These are phyloP conservation scores for Neoseiulus cucumeris DNA, from an alignment of 1,140 invertebrate genomes.

Conservation along the genomic window DNA sequence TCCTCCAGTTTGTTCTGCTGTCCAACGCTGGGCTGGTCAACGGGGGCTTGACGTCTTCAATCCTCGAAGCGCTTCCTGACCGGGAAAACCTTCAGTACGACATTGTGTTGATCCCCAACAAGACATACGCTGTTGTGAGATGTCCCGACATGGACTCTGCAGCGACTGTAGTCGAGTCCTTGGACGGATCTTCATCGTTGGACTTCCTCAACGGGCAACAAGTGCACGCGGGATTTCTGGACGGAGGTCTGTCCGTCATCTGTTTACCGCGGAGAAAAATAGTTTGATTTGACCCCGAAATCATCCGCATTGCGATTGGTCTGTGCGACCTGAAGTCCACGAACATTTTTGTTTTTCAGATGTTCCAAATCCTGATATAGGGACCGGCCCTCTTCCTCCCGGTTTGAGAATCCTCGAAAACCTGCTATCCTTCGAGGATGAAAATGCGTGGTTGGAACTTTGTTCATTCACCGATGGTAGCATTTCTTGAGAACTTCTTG, in stretches of 20 bases:
- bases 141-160: not conserved
- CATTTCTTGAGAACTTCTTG: not conserved
- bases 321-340: no score
- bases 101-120: not conserved
- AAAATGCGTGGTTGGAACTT: not conserved
- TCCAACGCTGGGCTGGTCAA: not conserved
- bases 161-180: not conserved
- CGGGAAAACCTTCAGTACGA: not conserved
- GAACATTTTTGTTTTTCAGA: no score
- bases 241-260: constrained; percentile 16
- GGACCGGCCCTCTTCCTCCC: not conserved
- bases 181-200: not conserved
- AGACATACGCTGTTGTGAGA: not conserved
- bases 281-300: no score
- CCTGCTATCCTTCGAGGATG: not conserved
- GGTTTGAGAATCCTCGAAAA: not conserved
- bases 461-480: not conserved
- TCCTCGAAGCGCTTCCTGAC: not conserved
- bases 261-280: no score
- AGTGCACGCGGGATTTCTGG: not conserved
- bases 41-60: not conserved
- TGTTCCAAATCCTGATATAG: not conserved
- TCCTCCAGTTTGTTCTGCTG: not conserved
- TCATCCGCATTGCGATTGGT: no score
- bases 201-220: not conserved